Conservation (phyloP, 1,140 invertebrate species). For the Pararge aegeria region DNA sequence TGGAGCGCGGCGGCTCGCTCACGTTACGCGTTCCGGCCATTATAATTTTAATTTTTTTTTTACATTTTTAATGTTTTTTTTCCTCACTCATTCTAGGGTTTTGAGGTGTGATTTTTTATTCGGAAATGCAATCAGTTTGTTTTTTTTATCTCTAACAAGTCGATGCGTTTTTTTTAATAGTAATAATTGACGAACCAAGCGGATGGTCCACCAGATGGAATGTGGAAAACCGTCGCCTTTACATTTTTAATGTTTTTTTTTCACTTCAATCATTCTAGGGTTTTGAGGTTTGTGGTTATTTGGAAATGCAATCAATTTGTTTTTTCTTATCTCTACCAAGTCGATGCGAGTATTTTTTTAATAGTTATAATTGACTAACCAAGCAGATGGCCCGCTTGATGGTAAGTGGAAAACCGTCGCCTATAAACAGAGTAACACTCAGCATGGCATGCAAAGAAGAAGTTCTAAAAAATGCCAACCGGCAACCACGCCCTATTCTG, state of each 20-base stretch:
- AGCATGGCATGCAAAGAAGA: no score
- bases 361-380: no score
- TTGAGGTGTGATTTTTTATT: background rate
- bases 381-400: no score
- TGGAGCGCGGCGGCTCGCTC: slow-evolving; percentile 63
- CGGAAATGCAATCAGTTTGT: background rate
- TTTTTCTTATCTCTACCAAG: background rate
- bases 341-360: no score
- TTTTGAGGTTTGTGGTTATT: background rate
- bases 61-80: background rate
- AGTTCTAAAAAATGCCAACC: no score
- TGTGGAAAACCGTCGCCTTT: no score
- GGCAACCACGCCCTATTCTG: no score
- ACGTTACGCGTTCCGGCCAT: slow-evolving; percentile 44
- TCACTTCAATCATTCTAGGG: background rate
- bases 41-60: slow-evolving; percentile 6
- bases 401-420: no score
- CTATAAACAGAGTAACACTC: no score
- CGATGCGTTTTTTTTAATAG: no score
- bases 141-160: background rate
- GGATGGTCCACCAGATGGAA: no score
- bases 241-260: background rate
- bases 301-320: background rate
- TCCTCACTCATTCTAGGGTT: background rate
- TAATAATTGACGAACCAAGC: no score